A percentile compares a stretch with the other conserved stretches of the same genome.
Evolutionary conservation across 2,113 vertebrate genomes (phyloP).

Genomic region (Hoplias malabaricus): DNA sequence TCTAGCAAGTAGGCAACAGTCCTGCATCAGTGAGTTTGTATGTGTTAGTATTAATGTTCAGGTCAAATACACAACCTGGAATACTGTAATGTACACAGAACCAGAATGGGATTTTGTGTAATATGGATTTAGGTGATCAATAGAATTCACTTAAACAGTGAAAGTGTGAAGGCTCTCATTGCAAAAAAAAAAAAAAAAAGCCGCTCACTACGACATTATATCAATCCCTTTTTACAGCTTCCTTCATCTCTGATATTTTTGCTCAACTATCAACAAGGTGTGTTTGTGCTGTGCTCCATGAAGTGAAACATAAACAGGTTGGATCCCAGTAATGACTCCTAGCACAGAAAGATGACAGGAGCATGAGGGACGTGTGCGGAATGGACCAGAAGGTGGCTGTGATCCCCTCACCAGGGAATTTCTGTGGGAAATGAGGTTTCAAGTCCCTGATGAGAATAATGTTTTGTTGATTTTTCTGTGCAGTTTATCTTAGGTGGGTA

Average conservation of each 20-base stretch:
- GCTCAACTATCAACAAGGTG: constrained; percentile 14
- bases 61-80: no score
- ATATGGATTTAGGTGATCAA: not conserved
- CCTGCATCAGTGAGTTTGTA: no score
- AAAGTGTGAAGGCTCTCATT: not conserved
- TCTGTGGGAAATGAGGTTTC: not conserved
- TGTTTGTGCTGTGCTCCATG: constrained; percentile 15
- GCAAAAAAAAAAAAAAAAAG: not conserved
- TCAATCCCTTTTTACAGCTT: not conserved
- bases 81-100: no score
- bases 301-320: constrained; percentile 40
- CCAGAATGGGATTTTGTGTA: not conserved
- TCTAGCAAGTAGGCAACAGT: no score
- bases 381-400: not conserved
- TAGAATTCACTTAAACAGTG: not conserved
- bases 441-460: not conserved
- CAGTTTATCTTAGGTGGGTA: no score
- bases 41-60: no score
- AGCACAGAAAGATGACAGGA: constrained; percentile 9
- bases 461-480: not conserved
- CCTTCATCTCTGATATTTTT: not conserved
- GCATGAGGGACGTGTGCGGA: not conserved
- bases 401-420: constrained; percentile 8
- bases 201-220: not conserved
- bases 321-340: constrained; percentile 19